A percentile compares a stretch with the other conserved stretches of the same genome.
Evolutionary conservation across 2,113 vertebrate species (phyloP).

Genomic region (Thomomys bottae): DNA sequence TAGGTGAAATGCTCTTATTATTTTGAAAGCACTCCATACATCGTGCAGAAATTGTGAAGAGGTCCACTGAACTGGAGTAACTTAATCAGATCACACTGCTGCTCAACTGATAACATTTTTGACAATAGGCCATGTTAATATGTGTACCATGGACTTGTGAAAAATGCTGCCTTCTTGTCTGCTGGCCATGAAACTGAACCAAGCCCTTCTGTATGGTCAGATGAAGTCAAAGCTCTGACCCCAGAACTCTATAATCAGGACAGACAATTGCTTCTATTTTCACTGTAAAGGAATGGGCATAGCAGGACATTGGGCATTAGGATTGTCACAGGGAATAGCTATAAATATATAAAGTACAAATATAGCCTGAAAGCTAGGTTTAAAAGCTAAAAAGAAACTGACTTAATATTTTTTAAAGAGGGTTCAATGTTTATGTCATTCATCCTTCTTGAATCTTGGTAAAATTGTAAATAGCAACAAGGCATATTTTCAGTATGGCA

Average conservation of each 20-base stretch:
- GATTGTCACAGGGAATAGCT: not conserved
- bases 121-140: not conserved
- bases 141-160: not conserved
- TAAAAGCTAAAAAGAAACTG: not conserved
- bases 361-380: not conserved
- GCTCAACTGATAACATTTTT: not conserved
- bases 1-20: not conserved
- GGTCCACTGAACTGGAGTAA: not conserved
- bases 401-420: not conserved
- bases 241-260: not conserved
- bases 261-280: constrained; percentile 32
- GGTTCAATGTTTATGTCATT: not conserved
- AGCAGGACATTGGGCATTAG: fast-evolving
- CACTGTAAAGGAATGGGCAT: not conserved
- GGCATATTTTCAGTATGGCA: not conserved
- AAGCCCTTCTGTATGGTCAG: not conserved
- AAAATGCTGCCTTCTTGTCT: not conserved
- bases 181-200: not conserved
- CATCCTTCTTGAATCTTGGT: not conserved
- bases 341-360: constrained; percentile 18
- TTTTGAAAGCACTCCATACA: constrained; percentile 25
- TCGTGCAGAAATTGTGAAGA: not conserved
- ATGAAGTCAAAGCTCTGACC: not conserved
- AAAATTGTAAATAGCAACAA: not conserved
- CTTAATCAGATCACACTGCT: not conserved